Conservation (phyloP, 2,888 invertebrate species). For the Drosophila birchii region DNA sequence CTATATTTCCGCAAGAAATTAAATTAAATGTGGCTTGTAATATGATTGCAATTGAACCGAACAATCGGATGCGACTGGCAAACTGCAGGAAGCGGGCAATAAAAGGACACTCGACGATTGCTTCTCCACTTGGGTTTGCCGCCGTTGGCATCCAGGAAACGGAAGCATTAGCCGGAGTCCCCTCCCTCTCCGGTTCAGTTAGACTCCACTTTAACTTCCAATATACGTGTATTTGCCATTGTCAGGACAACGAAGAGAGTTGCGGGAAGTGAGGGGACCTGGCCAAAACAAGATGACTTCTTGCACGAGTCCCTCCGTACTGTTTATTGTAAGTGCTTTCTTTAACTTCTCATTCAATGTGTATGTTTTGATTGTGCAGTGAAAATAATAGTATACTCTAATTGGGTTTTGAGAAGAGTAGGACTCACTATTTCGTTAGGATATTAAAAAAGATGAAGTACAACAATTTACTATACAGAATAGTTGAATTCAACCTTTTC, state of each 20-base stretch:
- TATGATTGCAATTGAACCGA: slow-evolving; percentile 69
- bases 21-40: slow-evolving; percentile 79
- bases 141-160: slow-evolving; percentile 32
- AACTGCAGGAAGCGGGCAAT: slow-evolving; percentile 70
- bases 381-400: background rate
- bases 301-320: slow-evolving; percentile 50
- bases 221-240: slow-evolving; percentile 17
- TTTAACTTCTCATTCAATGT: slow-evolving; percentile 59
- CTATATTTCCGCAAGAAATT: slow-evolving; percentile 73
- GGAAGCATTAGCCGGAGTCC: slow-evolving; percentile 42
- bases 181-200: background rate
- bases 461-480: too few species aligned
- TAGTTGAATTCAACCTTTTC: too few species aligned
- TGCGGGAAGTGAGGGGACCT: background rate
- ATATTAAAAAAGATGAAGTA: too few species aligned
- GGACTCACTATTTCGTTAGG: background rate
- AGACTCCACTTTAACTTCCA: slow-evolving; percentile 13
- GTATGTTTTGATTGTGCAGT: slow-evolving; percentile 10
- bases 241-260: slow-evolving; percentile 11
- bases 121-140: slow-evolving; percentile 6
- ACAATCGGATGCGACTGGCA: slow-evolving; percentile 63
- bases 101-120: slow-evolving; percentile 52
- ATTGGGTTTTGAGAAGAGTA: background rate
- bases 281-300: slow-evolving; percentile 36
- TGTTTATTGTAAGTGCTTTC: slow-evolving; percentile 70